phyloP scores from a whole-genome alignment of 2,888 invertebrate genomes.

The Drosophila subsilvestris region DNA sequence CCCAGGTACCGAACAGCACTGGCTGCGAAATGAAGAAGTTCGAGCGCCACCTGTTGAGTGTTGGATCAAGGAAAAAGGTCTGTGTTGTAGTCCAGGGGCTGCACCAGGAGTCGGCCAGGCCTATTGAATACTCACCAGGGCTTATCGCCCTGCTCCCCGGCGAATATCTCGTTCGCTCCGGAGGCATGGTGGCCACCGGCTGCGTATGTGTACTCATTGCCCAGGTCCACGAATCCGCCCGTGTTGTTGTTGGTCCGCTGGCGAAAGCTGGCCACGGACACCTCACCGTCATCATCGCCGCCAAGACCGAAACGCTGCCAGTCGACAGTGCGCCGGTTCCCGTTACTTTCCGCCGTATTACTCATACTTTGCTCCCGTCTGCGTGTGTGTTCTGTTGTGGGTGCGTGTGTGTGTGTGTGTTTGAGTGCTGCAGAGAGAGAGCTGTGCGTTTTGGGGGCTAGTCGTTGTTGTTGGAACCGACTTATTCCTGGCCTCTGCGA shows the following conservation, averaged over 20 bases:
- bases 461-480: constrained; percentile 27
- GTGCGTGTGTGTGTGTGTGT: constrained; percentile 9
- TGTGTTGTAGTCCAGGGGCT: constrained; percentile 7
- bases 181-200: constrained; percentile 93
- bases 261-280: constrained; percentile 84
- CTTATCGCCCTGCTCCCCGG: constrained; percentile 92
- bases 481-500: not conserved
- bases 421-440: not conserved
- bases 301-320: constrained; percentile 82
- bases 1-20: constrained; percentile 96
- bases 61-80: not conserved
- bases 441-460: constrained; percentile 8
- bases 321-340: constrained; percentile 78
- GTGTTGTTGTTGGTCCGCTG: constrained; percentile 85
- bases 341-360: constrained; percentile 66
- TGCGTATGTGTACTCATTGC: constrained; percentile 90
- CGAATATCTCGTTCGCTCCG: constrained; percentile 95
- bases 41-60: constrained; percentile 93
- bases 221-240: constrained; percentile 91
- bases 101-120: not conserved
- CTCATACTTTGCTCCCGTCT: constrained; percentile 53
- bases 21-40: constrained; percentile 98
- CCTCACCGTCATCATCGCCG: constrained; percentile 83
- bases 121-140: constrained; percentile 79
- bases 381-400: constrained; percentile 1